A percentile compares a stretch with the other conserved stretches of the same genome.
Conservation (phyloP, 2,113 vertebrate genomes). For the Hyperopisus bebe region DNA sequence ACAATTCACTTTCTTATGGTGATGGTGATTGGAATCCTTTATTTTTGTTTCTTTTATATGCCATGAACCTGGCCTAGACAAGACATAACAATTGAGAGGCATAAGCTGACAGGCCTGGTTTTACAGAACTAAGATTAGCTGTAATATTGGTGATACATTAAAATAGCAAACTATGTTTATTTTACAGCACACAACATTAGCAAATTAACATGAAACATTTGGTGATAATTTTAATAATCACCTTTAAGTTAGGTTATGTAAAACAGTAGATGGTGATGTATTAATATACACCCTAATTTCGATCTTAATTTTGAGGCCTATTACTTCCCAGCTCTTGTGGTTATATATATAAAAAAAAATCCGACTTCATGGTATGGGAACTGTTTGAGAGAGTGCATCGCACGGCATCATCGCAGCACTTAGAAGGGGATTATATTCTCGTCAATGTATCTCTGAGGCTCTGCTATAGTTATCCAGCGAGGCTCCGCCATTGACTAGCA, state of each 20-base stretch:
- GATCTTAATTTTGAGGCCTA: not conserved
- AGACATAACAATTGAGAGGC: not conserved
- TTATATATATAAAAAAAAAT: not conserved
- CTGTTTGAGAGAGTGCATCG: constrained; percentile 35
- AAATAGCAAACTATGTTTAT: not conserved
- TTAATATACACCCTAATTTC: not conserved
- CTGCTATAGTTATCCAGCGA: constrained; percentile 65
- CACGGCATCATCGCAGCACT: constrained; percentile 48
- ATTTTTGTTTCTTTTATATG: not conserved
- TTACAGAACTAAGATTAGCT: not conserved
- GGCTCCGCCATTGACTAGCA: constrained; percentile 65
- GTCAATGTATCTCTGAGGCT: constrained; percentile 59
- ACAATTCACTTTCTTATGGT: not conserved
- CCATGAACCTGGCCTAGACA: not conserved
- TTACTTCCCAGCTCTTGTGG: not conserved
- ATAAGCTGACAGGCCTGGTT: not conserved
- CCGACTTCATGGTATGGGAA: constrained; percentile 36
- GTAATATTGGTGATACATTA: not conserved
- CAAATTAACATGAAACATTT: not conserved
- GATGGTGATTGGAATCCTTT: not conserved
- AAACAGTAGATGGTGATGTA: not conserved
- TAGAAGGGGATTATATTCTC: constrained; percentile 64
- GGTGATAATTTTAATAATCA: not conserved
- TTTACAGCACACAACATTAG: not conserved
- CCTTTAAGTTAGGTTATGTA: not conserved